Conservation (phyloP, 2,888 invertebrate species). For the Antitype chi region DNA sequence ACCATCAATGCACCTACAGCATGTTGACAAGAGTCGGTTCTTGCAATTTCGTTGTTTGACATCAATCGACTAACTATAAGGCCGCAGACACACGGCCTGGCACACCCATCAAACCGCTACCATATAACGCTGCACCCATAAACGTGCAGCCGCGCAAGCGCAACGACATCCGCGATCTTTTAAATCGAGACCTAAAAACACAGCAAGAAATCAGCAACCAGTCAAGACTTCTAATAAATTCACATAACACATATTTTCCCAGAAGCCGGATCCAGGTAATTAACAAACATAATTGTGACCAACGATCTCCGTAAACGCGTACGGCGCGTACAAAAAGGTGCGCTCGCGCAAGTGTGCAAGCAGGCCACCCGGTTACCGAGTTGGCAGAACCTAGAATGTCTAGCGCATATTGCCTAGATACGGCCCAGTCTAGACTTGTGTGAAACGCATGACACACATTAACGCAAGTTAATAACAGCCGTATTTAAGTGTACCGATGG, state of each 20-base stretch:
- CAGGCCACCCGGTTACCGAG: slow-evolving; percentile 86
- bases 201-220: slow-evolving; percentile 49
- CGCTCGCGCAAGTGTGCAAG: slow-evolving; percentile 81
- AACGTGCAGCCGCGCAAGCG: slow-evolving; percentile 41
- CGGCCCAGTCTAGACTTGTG: slow-evolving; percentile 72
- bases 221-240: slow-evolving; percentile 56
- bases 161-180: slow-evolving; percentile 60
- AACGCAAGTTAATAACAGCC: slow-evolving; percentile 57
- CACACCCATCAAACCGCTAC: slow-evolving; percentile 22
- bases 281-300: slow-evolving; percentile 72
- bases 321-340: slow-evolving; percentile 71
- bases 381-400: slow-evolving; percentile 80
- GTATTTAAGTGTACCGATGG: slow-evolving; percentile 45
- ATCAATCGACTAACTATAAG: slow-evolving; percentile 13
- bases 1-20: slow-evolving; percentile 4
- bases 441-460: slow-evolving; percentile 78
- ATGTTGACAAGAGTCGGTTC: not conserved
- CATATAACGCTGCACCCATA: slow-evolving; percentile 46
- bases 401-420: slow-evolving; percentile 69
- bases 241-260: slow-evolving; percentile 61
- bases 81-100: slow-evolving; percentile 15
- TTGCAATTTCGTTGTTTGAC: slow-evolving; percentile 24
- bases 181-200: slow-evolving; percentile 56
- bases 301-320: slow-evolving; percentile 67
- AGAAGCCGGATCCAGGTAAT: slow-evolving; percentile 60